Conservation (phyloP, 1,140 invertebrate genomes). For the Hirudo medicinalis region DNA sequence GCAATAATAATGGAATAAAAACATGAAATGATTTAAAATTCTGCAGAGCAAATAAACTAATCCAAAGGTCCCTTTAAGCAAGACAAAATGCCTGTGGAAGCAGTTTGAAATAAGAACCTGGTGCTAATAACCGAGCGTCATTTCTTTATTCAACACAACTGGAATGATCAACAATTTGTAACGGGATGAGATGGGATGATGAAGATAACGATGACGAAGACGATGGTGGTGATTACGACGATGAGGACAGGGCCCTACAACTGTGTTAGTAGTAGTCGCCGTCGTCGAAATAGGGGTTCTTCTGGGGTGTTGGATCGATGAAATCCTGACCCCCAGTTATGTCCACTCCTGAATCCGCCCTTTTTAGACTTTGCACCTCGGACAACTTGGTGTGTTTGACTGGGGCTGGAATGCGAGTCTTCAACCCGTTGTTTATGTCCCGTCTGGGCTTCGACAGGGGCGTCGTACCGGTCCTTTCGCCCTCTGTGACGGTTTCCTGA, state of each 20-base stretch:
- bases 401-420: background rate
- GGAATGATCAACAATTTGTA: no score
- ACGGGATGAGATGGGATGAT: background rate
- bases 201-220: background rate
- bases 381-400: background rate
- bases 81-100: no score
- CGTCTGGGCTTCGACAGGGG: background rate
- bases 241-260: background rate
- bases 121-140: no score
- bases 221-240: background rate
- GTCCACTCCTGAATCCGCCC: background rate
- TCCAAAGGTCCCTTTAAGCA: no score
- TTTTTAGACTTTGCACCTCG: background rate
- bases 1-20: no score
- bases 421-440: slow-evolving; percentile 5
- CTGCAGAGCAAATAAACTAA: no score
- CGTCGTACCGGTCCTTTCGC: background rate
- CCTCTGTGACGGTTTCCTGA: background rate
- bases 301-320: background rate
- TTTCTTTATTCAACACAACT: no score
- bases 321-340: background rate
- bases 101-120: no score
- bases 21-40: no score
- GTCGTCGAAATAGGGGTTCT: slow-evolving; percentile 5
- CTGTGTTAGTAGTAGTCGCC: slow-evolving; percentile 1